Percentiles rank a stretch among this genome's conserved stretches.
Evolutionary conservation across 1,140 invertebrate species (phyloP).

Genomic region (Lysiphlebus fabarum): DNA sequence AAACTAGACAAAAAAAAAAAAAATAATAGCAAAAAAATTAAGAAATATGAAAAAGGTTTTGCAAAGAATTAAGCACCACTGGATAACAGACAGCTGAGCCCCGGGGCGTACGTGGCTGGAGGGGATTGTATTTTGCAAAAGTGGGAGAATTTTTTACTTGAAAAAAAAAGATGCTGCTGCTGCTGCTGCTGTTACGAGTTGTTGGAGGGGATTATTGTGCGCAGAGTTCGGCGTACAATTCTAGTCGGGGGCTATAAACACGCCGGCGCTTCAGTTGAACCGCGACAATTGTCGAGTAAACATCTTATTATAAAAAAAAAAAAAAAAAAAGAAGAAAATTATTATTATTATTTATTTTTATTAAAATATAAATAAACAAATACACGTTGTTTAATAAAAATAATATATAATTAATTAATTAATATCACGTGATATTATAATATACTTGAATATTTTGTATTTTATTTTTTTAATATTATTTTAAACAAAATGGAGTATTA

Average conservation of each 20-base stretch:
- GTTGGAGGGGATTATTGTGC: constrained; percentile 6
- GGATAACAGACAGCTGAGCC: constrained; percentile 34
- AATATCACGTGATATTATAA: no score
- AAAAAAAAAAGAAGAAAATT: no score
- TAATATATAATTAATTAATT: no score
- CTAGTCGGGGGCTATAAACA: constrained; percentile 38
- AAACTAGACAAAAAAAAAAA: no score
- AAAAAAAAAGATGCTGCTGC: no score
- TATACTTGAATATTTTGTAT: no score
- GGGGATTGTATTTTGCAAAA: background rate
- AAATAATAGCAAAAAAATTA: constrained; percentile 2
- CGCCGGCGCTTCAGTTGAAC: constrained; percentile 50
- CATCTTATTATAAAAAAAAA: constrained; percentile 13
- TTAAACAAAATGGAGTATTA: no score
- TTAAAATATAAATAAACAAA: background rate
- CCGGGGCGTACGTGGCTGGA: constrained; percentile 18
- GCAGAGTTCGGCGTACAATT: background rate
- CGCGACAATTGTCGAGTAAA: constrained; percentile 32
- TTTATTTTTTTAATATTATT: no score
- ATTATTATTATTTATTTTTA: no score
- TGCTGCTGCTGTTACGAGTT: background rate
- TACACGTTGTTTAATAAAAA: background rate
- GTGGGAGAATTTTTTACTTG: no score
- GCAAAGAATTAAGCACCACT: constrained; percentile 21
- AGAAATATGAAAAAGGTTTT: constrained; percentile 2